Evolutionary conservation across 2,797 vertebrate species (phyloP), one percentile per base, ranked within the genome.

Genomic region (Bryconaethiops microstoma): DNA sequence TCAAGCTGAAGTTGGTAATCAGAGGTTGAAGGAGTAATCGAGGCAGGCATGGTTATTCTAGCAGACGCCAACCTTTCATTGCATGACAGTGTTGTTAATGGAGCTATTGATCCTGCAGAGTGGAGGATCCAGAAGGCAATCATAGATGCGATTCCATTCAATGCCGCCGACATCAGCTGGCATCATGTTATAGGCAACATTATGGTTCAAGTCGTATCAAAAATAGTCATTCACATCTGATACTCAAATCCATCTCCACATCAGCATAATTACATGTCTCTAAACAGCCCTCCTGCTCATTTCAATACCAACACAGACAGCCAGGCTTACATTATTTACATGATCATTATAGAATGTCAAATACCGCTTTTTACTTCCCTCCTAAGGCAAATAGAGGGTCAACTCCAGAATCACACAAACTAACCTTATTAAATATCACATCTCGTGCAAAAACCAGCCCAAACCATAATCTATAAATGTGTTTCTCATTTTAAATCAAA

Each of bases 171-270:
- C 92, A 93, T 93, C 93, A 94, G 92, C 93, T 93, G 92, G 92
- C 92, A 89, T 86, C 55, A 90, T 90, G 92, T 88, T 88, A 91
- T 88, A 91, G 92, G 91, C 92, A 92, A 90, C 88, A 91, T 92
- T 90, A 91, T 84, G 89, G 91, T 93, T 94, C 91, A 93, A 93
- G 91, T 91, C 87, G 92, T 90, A 92, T 94, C 92, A 93, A 93
- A 95, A 94, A 94, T 93, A 94, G 93, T 93, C 92, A 92, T 94
- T 94, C 93, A 92, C 93, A 94, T 93, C 92, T 93, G 92, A 92
- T 92, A 92, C 92, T 93, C 93, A 90, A 92, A 93, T 93, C 87
- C 91, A 89, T 90, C 91, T 89, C 90, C 93, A 93, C 91, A 92
- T 92, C 91, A 91, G 92, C 87, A 92, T 94, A 94, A 95, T 95